phyloP scores from a whole-genome alignment of 2,888 invertebrate species.

The Ferrisia virgata region DNA sequence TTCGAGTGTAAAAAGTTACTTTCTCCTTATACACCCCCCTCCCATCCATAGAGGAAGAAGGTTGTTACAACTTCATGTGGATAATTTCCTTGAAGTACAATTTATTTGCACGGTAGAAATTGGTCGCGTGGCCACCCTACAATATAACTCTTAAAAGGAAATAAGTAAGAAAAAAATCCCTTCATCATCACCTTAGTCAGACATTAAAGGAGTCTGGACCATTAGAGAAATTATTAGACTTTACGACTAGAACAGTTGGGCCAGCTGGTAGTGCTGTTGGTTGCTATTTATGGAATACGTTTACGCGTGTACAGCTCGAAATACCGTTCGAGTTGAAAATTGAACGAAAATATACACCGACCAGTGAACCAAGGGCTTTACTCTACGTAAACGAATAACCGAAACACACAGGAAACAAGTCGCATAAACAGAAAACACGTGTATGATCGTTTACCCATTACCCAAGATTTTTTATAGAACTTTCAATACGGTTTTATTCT shows the following conservation, averaged over 20 bases:
- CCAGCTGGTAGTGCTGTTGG: constrained; percentile 7
- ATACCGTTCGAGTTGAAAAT: not conserved
- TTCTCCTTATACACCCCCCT: too few relatives aligned
- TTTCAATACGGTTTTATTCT: not conserved
- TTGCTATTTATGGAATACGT: constrained; percentile 18
- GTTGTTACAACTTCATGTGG: too few relatives aligned
- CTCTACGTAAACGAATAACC: not conserved
- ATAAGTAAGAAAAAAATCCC: not conserved
- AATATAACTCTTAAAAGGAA: too few relatives aligned
- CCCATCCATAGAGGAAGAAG: too few relatives aligned
- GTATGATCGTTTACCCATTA: constrained; percentile 31
- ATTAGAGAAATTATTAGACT: constrained; percentile 30
- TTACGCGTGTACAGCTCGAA: not conserved
- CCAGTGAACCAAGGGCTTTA: not conserved
- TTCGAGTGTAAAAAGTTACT: too few relatives aligned
- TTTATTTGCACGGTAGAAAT: too few relatives aligned
- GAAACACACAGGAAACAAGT: constrained; percentile 34
- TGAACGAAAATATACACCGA: constrained; percentile 13
- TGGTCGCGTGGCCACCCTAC: too few relatives aligned
- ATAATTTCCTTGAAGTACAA: too few relatives aligned
- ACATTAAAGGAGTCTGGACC: constrained; percentile 24
- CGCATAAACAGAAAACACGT: constrained; percentile 35
- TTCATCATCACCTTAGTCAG: not conserved
- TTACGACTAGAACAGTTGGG: constrained; percentile 5
- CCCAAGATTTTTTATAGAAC: not conserved